Conservation (phyloP, 2,888 invertebrate species). For the Platycnemis pennipes region DNA sequence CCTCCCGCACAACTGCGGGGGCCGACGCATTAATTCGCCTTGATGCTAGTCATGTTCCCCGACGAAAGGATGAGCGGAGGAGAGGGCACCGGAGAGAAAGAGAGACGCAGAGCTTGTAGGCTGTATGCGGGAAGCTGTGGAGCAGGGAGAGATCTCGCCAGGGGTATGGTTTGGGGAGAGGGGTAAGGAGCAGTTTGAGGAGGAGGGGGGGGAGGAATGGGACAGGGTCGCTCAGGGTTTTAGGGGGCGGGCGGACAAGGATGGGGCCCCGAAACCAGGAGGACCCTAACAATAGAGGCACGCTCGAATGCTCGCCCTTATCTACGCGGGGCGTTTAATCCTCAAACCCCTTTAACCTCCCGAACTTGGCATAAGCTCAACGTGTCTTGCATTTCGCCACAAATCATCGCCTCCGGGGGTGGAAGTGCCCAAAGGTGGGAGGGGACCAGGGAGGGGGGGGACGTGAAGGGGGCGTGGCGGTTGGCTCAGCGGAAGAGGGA, state of each 20-base stretch:
- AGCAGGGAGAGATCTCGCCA: too few species aligned
- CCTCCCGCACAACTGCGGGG: not conserved
- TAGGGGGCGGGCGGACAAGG: not conserved
- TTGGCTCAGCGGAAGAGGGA: not conserved
- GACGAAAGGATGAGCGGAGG: not conserved
- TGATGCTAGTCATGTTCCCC: not conserved
- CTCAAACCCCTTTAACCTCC: slow-evolving; percentile 45
- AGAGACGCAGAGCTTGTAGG: not conserved
- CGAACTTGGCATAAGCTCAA: slow-evolving; percentile 52
- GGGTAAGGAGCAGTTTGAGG: not conserved
- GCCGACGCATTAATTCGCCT: not conserved
- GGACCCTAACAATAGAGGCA: not conserved
- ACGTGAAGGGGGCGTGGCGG: not conserved
- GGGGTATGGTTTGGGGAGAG: not conserved
- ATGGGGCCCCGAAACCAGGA: not conserved
- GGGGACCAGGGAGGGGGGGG: not conserved
- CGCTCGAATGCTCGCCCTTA: slow-evolving; percentile 29
- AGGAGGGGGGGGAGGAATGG: not conserved
- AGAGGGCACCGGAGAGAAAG: not conserved
- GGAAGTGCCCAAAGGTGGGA: not conserved
- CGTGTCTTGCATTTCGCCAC: slow-evolving; percentile 48
- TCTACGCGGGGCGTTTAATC: slow-evolving; percentile 38
- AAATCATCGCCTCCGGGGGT: slow-evolving; percentile 34
- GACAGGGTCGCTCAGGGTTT: not conserved
- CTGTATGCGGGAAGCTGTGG: not conserved